These are phyloP conservation scores for Terrapene triunguis DNA, from an alignment of 2,113 vertebrate species.

Conservation along the genomic window DNA sequence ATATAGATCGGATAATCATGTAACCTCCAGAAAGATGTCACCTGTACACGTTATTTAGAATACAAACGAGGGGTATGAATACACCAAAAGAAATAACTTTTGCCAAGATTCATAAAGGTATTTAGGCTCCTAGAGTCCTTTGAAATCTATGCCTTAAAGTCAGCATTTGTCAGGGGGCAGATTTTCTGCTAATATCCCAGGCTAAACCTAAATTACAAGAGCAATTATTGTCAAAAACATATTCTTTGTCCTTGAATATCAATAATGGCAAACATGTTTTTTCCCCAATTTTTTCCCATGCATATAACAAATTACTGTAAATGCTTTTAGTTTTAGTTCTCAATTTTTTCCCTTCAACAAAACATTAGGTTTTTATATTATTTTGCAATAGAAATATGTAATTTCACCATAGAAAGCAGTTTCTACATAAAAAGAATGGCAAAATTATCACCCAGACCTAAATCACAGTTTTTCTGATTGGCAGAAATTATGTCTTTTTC, in stretches of 20 bases:
- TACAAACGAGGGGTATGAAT: background rate
- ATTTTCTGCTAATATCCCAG: background rate
- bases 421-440: background rate
- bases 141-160: background rate
- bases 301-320: background rate
- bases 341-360: background rate
- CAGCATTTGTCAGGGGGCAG: background rate
- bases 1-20: fast-evolving
- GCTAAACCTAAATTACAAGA: background rate
- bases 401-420: background rate
- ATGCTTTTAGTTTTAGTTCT: background rate
- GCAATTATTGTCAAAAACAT: background rate
- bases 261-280: background rate
- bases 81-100: background rate
- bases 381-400: background rate
- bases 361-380: background rate
- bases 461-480: background rate
- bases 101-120: background rate
- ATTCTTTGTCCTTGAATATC: background rate
- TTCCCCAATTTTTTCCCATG: background rate
- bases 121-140: background rate
- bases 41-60: background rate
- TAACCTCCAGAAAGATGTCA: background rate
- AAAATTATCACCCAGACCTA: background rate
- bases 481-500: background rate